Conservation (phyloP, 1,140 invertebrate genomes). For the Drosophila pseudoananassae region DNA sequence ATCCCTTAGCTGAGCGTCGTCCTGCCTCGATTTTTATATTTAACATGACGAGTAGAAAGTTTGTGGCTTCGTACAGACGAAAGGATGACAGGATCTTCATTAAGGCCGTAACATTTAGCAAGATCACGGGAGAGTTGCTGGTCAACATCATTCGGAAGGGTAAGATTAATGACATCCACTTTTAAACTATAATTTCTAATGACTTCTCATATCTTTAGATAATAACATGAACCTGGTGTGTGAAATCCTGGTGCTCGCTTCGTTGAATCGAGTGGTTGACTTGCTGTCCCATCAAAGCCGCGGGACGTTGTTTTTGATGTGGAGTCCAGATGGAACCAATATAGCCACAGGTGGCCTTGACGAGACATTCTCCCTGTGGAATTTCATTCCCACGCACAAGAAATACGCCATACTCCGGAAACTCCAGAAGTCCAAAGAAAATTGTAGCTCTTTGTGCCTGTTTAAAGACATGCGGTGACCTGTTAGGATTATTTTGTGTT, state of each 20-base stretch:
- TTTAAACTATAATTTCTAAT: neutral
- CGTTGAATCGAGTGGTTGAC: conserved; percentile 74
- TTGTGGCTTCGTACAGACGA: conserved; percentile 71
- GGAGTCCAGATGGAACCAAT: conserved; percentile 74
- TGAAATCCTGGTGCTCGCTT: conserved; percentile 73
- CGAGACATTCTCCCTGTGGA: conserved; percentile 76
- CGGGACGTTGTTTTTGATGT: conserved; percentile 74
- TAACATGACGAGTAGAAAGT: conserved; percentile 60
- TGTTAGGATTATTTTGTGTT: neutral
- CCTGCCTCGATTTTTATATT: conserved; percentile 70
- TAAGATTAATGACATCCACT: conserved; percentile 2
- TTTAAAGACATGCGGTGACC: conserved; percentile 37
- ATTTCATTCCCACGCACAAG: conserved; percentile 55
- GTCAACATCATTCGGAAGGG: conserved; percentile 65
- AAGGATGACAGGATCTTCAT: conserved; percentile 59
- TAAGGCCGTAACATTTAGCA: conserved; percentile 68
- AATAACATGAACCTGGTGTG: conserved; percentile 31
- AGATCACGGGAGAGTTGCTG: conserved; percentile 76
- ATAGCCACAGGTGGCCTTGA: conserved; percentile 73
- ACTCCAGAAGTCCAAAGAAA: neutral
- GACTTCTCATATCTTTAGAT: conserved; percentile 21
- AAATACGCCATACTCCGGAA: conserved; percentile 12
- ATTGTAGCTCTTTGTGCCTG: conserved; percentile 27
- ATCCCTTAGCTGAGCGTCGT: conserved; percentile 47
- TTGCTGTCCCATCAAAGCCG: conserved; percentile 53